Conservation (phyloP, 1,140 invertebrate genomes). For the Drosophila busckii region DNA sequence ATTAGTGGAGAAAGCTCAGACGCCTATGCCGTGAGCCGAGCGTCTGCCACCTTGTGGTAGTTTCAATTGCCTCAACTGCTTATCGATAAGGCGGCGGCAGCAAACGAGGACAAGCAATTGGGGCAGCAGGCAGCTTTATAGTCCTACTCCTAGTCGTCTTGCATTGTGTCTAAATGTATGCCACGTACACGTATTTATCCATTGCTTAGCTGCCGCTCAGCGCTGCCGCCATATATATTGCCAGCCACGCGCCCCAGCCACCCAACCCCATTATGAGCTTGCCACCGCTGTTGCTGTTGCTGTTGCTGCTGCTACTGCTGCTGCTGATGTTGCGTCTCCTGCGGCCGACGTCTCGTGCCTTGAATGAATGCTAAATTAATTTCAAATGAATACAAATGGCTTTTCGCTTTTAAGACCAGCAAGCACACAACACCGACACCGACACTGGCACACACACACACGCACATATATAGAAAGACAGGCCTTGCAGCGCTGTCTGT, state of each 20-base stretch:
- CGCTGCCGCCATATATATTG: constrained; percentile 56
- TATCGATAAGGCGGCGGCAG: constrained; percentile 62
- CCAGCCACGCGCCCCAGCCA: constrained; percentile 4
- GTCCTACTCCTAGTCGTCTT: too few relatives aligned
- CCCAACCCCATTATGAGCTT: not conserved
- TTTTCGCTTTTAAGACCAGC: constrained; percentile 74
- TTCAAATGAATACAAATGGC: constrained; percentile 77
- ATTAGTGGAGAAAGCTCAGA: constrained; percentile 59
- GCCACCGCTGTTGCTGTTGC: not conserved
- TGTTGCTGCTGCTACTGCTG: not conserved
- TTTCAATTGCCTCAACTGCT: constrained; percentile 67
- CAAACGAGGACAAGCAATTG: constrained; percentile 6
- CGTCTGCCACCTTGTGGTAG: constrained; percentile 49
- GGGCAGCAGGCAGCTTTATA: too few relatives aligned
- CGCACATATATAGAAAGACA: not conserved
- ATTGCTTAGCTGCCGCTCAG: constrained; percentile 63
- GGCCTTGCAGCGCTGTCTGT: constrained; percentile 41
- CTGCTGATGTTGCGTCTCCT: constrained; percentile 45
- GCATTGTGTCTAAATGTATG: constrained; percentile 59
- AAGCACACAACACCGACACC: constrained; percentile 15
- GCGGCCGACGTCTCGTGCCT: constrained; percentile 42
- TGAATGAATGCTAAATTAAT: constrained; percentile 77
- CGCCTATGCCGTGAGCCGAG: constrained; percentile 3
- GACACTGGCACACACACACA: constrained; percentile 6
- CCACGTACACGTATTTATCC: constrained; percentile 77